These are phyloP conservation scores for Muntiacus muntjak DNA, from an alignment of 2,113 vertebrate species.

Conservation along the genomic window DNA sequence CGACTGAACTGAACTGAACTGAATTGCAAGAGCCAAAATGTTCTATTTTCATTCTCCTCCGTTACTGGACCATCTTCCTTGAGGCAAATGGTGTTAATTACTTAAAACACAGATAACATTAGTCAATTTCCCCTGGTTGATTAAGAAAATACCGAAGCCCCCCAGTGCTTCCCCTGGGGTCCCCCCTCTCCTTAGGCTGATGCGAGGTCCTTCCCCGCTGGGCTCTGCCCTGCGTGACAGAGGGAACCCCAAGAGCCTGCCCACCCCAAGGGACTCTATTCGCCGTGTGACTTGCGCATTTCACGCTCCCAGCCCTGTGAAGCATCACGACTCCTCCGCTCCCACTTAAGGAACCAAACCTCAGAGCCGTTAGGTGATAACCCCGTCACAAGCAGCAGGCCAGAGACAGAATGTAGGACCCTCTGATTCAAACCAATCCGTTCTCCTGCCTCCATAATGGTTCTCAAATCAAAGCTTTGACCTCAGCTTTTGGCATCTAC, in stretches of 20 bases:
- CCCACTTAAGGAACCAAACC: background rate
- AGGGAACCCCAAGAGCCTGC: too few relatives aligned
- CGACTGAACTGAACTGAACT: too few relatives aligned
- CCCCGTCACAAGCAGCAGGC: background rate
- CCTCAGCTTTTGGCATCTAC: accelerated
- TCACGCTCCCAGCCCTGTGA: too few relatives aligned
- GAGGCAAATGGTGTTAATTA: background rate
- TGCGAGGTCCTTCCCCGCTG: too few relatives aligned
- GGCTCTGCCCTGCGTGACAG: background rate
- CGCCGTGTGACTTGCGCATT: accelerated
- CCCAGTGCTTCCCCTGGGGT: accelerated
- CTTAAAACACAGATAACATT: background rate
- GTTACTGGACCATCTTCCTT: background rate
- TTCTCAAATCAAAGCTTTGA: too few relatives aligned
- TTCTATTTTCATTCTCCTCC: accelerated
- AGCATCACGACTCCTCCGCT: accelerated
- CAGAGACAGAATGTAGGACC: background rate
- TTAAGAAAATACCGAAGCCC: background rate
- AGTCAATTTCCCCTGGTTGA: background rate
- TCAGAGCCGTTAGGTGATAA: background rate
- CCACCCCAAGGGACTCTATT: accelerated
- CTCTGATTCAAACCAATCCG: background rate
- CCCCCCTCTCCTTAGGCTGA: too few relatives aligned
- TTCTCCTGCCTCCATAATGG: accelerated
- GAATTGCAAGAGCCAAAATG: too few relatives aligned